phyloP scores from a whole-genome alignment of 2,888 invertebrate genomes.

The Latrodectus elegans region DNA sequence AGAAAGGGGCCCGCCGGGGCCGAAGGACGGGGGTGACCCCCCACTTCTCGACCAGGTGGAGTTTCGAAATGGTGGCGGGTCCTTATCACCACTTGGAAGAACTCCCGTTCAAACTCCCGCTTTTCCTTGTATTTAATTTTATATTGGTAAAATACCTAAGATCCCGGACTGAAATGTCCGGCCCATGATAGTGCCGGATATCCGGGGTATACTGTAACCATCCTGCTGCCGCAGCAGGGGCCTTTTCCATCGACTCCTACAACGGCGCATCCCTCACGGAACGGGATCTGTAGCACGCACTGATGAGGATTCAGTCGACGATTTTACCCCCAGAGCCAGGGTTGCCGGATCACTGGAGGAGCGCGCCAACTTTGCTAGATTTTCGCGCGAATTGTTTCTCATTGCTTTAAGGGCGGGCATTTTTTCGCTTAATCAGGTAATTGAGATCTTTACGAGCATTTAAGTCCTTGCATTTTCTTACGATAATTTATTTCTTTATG shows the following conservation, averaged over 20 bases:
- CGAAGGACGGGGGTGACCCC: conserved; percentile 98
- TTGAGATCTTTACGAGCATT: no score
- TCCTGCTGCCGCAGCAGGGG: conserved; percentile 44
- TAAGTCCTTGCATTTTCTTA: no score
- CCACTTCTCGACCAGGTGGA: conserved; percentile 98
- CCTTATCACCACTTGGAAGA: neutral
- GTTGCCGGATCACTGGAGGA: conserved; percentile 13
- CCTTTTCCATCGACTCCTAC: conserved; percentile 51
- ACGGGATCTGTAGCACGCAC: conserved; percentile 29
- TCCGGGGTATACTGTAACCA: conserved; percentile 14
- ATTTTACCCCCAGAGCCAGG: conserved; percentile 36
- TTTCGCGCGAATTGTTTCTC: no score
- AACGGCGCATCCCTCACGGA: conserved; percentile 36
- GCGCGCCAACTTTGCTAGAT: neutral
- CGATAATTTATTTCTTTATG: no score
- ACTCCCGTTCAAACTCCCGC: neutral
- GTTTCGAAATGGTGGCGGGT: conserved; percentile 92
- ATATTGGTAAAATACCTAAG: neutral
- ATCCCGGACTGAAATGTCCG: conserved; percentile 5
- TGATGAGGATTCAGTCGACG: conserved; percentile 31
- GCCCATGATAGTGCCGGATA: conserved; percentile 19
- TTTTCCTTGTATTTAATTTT: neutral
- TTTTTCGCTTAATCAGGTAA: no score
- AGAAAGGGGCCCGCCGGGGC: conserved; percentile 80
- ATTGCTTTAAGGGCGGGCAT: no score